phyloP scores from a whole-genome alignment of 1,140 invertebrate genomes.

The Drosophila ananassae region DNA sequence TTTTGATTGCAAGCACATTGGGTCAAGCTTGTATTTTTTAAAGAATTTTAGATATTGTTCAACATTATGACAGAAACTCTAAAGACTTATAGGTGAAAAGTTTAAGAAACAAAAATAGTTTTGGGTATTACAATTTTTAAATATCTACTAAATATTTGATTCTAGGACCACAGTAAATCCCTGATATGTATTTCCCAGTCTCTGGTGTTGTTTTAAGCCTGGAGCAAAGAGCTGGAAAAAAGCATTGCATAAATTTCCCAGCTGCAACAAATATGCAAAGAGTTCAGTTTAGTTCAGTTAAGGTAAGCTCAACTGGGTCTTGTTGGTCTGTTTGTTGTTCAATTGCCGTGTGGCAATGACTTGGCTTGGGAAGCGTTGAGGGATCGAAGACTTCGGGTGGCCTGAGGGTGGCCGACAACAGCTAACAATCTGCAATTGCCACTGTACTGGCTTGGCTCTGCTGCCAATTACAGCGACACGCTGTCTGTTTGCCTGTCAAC shows the following conservation, averaged over 20 bases:
- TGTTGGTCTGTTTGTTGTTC: constrained; percentile 48
- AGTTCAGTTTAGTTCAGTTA: constrained; percentile 51
- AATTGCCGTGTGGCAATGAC: constrained; percentile 41
- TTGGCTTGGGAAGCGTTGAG: background rate
- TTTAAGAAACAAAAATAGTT: background rate
- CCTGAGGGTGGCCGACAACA: constrained; percentile 9
- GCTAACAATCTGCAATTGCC: constrained; percentile 13
- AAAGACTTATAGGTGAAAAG: no score
- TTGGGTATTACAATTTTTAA: no score
- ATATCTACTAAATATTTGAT: no score
- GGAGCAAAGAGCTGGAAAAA: constrained; percentile 48
- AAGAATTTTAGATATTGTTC: no score
- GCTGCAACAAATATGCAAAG: constrained; percentile 75
- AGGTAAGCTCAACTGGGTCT: constrained; percentile 28
- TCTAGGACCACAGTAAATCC: background rate
- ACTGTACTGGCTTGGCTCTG: constrained; percentile 5
- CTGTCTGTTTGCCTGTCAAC: constrained; percentile 64
- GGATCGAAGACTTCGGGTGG: constrained; percentile 22
- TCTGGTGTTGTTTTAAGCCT: constrained; percentile 61
- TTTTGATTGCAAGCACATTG: constrained; percentile 71
- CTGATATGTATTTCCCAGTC: constrained; percentile 19
- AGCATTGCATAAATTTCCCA: constrained; percentile 74
- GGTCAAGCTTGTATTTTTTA: background rate
- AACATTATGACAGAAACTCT: background rate
- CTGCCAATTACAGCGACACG: constrained; percentile 70